Base-by-base conservation (phyloP, 2,797 vertebrate genomes). In the Salarias fasciatus region DNA sequence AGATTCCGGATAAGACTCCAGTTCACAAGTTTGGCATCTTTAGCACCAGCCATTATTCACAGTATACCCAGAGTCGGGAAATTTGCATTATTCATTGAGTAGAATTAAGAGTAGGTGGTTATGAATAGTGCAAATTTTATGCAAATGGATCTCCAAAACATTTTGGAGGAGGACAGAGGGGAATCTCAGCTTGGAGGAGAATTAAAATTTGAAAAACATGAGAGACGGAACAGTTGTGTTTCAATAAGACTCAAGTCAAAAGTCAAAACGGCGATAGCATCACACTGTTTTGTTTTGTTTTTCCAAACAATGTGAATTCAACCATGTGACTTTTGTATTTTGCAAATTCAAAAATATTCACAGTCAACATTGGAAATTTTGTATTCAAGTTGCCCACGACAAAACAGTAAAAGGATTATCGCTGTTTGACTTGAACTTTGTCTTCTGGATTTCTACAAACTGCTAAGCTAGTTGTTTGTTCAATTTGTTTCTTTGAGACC, bases 111-210 rank as follows among this genome's bases (percentile, higher is more conserved):
- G 36, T 49, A 41, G 56, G 36, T 59, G 28, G 13, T 48, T 45
- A 49, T 59, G 56, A 59, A 59, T 59, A 59, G 31, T 49, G 14
- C 38, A 59, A 14, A n/a, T 48, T 48, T 58, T 48, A 58, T 59
- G 24, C 29, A 45, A 45, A 48, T 59, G n/a, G n/a, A 18, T 8
- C 56, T 48, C 14, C 29, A 59, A 59, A 59, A 48, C 45, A 41
- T 10, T 13, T 15, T 41, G 15, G 15, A 6, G 56, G 35, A 31
- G 24, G 36, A 48, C 13, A 40, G 4, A 31, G 44, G 47, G 14
- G 1, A 44, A 10, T 11, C 5, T 14, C 11, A 5, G 33, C 24
- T 9, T 47, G 35, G 38, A 30, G 15, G 24, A 24, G 14, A 48
- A 10, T 48, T 35, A 36, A 59, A 31, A 40, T 49, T n/a, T 37